Evolutionary conservation across 2,888 invertebrate genomes (phyloP).

Genomic region (Drosophila anomelani): DNA sequence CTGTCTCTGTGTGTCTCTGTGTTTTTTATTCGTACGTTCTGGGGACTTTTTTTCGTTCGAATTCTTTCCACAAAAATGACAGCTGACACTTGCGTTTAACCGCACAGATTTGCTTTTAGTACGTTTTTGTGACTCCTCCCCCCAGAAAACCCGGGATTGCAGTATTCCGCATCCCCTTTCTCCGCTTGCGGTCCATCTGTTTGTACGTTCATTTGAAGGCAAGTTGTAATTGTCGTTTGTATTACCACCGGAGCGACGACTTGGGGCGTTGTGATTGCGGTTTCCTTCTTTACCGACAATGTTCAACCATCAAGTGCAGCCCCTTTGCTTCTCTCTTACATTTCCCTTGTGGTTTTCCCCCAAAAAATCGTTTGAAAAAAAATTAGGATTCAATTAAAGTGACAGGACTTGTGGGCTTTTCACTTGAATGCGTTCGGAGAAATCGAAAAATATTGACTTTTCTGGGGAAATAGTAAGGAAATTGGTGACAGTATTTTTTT

Average conservation of each 20-base stretch:
- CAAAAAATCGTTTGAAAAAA: constrained; percentile 45
- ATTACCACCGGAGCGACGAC: constrained; percentile 58
- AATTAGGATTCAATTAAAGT: constrained; percentile 35
- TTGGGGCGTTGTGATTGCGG: constrained; percentile 53
- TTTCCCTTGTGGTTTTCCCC: constrained; percentile 25
- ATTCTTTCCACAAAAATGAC: constrained; percentile 70
- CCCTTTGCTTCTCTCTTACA: background rate
- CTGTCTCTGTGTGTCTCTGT: constrained; percentile 25
- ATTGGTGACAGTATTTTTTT: constrained; percentile 25
- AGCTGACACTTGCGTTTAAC: constrained; percentile 80
- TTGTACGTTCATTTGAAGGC: constrained; percentile 67
- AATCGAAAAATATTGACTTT: background rate
- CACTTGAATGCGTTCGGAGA: constrained; percentile 1
- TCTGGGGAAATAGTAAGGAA: background rate
- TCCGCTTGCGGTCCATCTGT: constrained; percentile 70
- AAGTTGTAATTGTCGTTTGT: constrained; percentile 77
- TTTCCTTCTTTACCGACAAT: constrained; percentile 45
- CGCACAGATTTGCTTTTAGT: constrained; percentile 75
- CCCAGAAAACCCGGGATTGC: background rate
- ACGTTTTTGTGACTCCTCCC: constrained; percentile 9
- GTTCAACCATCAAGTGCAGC: constrained; percentile 17
- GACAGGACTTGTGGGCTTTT: constrained; percentile 40
- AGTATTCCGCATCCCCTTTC: constrained; percentile 34
- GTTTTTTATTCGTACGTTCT: constrained; percentile 6
- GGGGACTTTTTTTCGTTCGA: constrained; percentile 16